Conservation (phyloP, 2,888 invertebrate species). For the Stramonita haemastoma region DNA sequence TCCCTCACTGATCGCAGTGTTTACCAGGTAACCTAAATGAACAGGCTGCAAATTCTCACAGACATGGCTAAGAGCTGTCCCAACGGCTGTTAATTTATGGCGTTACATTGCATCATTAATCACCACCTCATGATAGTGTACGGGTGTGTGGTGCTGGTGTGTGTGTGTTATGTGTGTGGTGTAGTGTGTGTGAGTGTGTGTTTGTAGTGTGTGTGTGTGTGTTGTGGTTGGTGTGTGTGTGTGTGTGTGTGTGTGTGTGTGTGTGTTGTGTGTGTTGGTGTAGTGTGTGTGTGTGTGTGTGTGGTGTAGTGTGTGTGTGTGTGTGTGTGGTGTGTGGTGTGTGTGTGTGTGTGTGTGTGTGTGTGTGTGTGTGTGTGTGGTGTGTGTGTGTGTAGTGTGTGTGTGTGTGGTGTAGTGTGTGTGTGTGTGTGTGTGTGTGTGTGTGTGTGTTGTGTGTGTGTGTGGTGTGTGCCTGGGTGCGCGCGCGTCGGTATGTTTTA, state of each 20-base stretch:
- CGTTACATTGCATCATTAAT: too few species aligned
- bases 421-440: background rate
- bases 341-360: background rate
- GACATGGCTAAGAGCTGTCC: too few species aligned
- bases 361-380: background rate
- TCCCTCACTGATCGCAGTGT: too few species aligned
- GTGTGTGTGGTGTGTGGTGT: background rate
- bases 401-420: background rate
- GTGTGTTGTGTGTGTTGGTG: background rate
- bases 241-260: too few species aligned
- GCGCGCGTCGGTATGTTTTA: too few species aligned
- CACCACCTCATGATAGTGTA: too few species aligned
- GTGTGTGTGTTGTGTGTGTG: too few species aligned
- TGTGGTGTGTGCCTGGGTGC: too few species aligned
- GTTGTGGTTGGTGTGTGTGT: too few species aligned
- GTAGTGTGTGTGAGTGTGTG: background rate
- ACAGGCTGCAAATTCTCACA: too few species aligned
- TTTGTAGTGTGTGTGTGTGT: background rate
- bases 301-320: background rate
- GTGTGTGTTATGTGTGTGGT: background rate
- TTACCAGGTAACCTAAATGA: too few species aligned
- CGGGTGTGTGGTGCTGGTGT: background rate
- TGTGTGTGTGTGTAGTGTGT: background rate
- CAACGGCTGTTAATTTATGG: too few species aligned
- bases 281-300: background rate